Evolutionary conservation across 2,888 invertebrate species (phyloP).

Genomic region (Thymelicus sylvestris): DNA sequence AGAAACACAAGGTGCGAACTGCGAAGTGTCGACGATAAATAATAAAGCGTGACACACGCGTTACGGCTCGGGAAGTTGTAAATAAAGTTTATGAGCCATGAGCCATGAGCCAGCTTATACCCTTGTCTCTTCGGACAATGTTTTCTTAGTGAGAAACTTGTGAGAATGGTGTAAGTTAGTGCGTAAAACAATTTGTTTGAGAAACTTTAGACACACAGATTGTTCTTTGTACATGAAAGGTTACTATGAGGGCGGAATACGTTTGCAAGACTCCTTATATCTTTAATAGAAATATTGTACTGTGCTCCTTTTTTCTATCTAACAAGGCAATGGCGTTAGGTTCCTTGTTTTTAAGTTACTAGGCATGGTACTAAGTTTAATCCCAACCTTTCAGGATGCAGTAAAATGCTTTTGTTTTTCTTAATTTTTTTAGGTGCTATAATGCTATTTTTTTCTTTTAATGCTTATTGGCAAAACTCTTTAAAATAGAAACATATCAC

Average conservation of each 20-base stretch:
- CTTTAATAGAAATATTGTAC: background rate
- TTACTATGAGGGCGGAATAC: background rate
- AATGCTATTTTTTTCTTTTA: too few relatives aligned
- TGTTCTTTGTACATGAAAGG: background rate
- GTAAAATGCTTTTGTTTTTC: too few relatives aligned
- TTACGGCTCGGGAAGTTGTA: slow-evolving; percentile 40
- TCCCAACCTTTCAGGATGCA: too few relatives aligned
- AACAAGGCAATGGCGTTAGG: too few relatives aligned
- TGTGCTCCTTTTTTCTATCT: too few relatives aligned
- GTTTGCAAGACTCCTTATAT: background rate
- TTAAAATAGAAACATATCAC: too few relatives aligned
- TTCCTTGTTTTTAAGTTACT: too few relatives aligned
- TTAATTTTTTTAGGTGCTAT: too few relatives aligned
- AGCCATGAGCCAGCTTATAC: slow-evolving; percentile 25
- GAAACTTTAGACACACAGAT: background rate
- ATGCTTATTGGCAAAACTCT: too few relatives aligned
- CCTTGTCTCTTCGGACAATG: slow-evolving; percentile 20
- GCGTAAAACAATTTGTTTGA: slow-evolving; percentile 9
- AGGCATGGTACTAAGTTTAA: too few relatives aligned
- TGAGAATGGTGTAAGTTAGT: slow-evolving; percentile 9
- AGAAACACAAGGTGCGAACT: slow-evolving; percentile 17
- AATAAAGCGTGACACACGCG: slow-evolving; percentile 38
- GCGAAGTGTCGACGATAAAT: slow-evolving; percentile 30
- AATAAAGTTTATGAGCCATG: slow-evolving; percentile 40
- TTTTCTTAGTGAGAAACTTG: slow-evolving; percentile 23